Conservation (phyloP, 2,113 vertebrate species). For the Erpornis zantholeuca region DNA sequence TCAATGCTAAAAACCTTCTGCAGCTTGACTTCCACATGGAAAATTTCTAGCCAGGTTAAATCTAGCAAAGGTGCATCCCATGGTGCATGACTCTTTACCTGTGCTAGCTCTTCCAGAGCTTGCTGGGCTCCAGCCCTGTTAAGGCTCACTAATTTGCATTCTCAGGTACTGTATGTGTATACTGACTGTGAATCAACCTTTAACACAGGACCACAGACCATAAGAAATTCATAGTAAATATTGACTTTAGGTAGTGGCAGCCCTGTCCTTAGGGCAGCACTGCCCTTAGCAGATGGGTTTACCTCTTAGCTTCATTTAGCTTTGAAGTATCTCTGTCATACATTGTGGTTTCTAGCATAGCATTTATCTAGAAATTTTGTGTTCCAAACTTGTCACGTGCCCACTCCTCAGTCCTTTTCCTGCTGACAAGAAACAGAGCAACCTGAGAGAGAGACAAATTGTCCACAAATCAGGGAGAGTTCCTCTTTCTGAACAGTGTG, state of each 20-base stretch:
- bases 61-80: neutral
- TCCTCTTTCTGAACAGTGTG: neutral
- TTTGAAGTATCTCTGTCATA: neutral
- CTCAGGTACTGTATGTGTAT: neutral
- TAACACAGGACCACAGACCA: neutral
- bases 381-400: neutral
- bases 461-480: neutral
- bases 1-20: neutral
- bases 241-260: neutral
- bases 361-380: neutral
- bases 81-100: neutral
- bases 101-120: neutral
- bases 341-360: neutral
- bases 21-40: neutral
- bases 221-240: neutral
- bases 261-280: too few relatives aligned
- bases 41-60: neutral
- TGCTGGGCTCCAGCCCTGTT: neutral
- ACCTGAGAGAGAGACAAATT: neutral
- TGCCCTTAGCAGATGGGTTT: neutral
- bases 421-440: neutral
- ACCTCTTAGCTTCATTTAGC: neutral
- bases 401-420: neutral
- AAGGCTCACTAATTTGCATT: neutral
- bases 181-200: rapidly evolving